A percentile compares a stretch with the other conserved stretches of the same genome.
These are phyloP conservation scores for Cetonia aurata DNA, from an alignment of 2,888 invertebrate genomes.

Conservation along the genomic window DNA sequence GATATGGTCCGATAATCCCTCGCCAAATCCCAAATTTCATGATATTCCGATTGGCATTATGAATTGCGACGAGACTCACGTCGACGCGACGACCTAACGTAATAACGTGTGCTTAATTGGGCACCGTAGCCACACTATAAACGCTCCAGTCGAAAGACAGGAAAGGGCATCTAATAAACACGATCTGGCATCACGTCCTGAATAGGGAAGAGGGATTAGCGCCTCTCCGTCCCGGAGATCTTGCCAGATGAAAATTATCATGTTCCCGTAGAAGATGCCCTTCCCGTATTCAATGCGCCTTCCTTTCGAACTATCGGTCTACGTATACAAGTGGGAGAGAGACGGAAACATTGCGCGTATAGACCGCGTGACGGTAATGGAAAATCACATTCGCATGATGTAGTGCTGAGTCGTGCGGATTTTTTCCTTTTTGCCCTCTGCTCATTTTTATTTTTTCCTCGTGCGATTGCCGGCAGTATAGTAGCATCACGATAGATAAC, in stretches of 20 bases:
- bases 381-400: slow-evolving; percentile 28
- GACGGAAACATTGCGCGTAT: slow-evolving; percentile 9
- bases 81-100: slow-evolving; percentile 4
- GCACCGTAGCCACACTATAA: slow-evolving; percentile 13
- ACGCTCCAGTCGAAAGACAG: slow-evolving; percentile 5
- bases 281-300: background rate
- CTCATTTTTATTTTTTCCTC: slow-evolving; percentile 27
- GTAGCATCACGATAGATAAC: slow-evolving; percentile 15
- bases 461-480: slow-evolving; percentile 1
- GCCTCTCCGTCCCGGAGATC: slow-evolving; percentile 13
- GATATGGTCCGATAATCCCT: slow-evolving; percentile 22
- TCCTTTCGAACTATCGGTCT: background rate
- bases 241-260: slow-evolving; percentile 25
- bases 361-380: slow-evolving; percentile 5
- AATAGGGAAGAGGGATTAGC: slow-evolving; percentile 33
- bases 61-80: slow-evolving; percentile 19
- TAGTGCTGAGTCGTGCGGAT: slow-evolving; percentile 37
- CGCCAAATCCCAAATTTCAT: slow-evolving; percentile 3
- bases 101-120: slow-evolving; percentile 29
- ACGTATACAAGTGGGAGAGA: background rate
- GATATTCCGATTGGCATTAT: slow-evolving; percentile 29
- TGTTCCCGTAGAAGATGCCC: slow-evolving; percentile 28
- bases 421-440: background rate
- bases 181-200: slow-evolving; percentile 33
- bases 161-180: slow-evolving; percentile 30